Evolutionary conservation across 2,113 vertebrate genomes (phyloP).

Genomic region (Odocoileus virginianus): DNA sequence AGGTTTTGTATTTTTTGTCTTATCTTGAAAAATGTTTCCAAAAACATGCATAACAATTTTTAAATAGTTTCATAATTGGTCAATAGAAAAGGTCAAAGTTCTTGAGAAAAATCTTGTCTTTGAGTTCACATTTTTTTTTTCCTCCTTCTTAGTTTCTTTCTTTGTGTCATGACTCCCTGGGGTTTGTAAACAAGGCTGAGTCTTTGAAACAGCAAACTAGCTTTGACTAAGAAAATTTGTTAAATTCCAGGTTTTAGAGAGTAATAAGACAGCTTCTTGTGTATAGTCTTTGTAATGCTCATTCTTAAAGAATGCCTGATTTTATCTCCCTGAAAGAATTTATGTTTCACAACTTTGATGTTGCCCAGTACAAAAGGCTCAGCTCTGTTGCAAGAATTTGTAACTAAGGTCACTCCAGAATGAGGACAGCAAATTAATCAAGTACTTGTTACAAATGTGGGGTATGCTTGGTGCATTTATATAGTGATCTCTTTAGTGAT

Average conservation of each 20-base stretch:
- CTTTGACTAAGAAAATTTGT: not conserved
- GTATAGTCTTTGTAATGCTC: not conserved
- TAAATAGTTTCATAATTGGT: not conserved
- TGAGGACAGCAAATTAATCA: not conserved
- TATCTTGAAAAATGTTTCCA: not conserved
- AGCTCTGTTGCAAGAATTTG: not conserved
- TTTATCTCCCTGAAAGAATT: not conserved
- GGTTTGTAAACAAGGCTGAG: not conserved
- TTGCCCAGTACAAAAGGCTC: not conserved
- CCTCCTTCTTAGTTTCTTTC: not conserved
- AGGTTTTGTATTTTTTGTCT: constrained; percentile 24
- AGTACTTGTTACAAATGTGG: not conserved
- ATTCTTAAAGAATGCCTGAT: not conserved
- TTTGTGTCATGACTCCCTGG: not conserved
- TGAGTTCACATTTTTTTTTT: not conserved
- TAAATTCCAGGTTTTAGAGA: not conserved
- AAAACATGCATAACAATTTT: not conserved
- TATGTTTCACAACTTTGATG: constrained; percentile 7
- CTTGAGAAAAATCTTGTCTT: constrained; percentile 33
- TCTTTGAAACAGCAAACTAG: not conserved
- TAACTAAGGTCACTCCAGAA: not conserved
- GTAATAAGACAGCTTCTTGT: not conserved
- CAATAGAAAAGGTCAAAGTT: constrained; percentile 3
- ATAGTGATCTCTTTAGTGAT: not conserved
- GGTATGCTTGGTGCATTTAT: not conserved